Base-by-base conservation (phyloP, 2,888 invertebrate genomes). In the Terebella lapidaria region DNA sequence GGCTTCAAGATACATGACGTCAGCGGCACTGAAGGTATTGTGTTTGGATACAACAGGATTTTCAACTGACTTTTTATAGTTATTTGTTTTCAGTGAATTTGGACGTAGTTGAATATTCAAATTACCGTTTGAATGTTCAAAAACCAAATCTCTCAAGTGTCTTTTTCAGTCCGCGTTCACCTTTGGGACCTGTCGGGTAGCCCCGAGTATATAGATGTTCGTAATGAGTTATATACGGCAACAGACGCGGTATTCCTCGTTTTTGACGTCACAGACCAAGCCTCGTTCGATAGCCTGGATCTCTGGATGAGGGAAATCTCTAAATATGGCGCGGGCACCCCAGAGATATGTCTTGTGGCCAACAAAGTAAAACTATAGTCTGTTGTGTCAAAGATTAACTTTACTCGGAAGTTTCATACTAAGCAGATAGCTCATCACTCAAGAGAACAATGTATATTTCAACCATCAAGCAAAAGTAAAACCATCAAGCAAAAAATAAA, bases 151-250 rank as follows among this genome's bases (percentile, higher is more conserved):
- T 35, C 42, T 35, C n/a, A 10, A 15, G 10, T 35, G 42, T n/a
- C 18, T 49, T 53, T 63, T 69, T 15, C 68, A 77, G 77, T 78
- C 27, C 62, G 78, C 18, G 77, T 79, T 5, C 77, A 78, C 62
- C 62, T 79, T 15, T 79, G 79, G 79, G 79, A 79, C 57, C 59
- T 79, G 24, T 78, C 79, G 1, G 79, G 79, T 1, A 70, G 71
- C 56, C 60, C 71, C 3, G 78, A 79, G 47, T 79, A 75, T 60
- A 62, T 74, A 25, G 77, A 79, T 54, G 77, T 78, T 3, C 58
- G 79, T 47, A 79, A 78, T 64, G 77, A 78, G 57, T 69, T 79
- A 3, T 79, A 78, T 63, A 66, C 69, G 3, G 71, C 70, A 45
- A 72, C 74, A 3, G 77, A 79, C 61, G 75, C 74, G 25, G 71